Evolutionary conservation across 2,113 vertebrate species (phyloP), one percentile per base, ranked within the genome.

Genomic region (Atherinomorus stipes): DNA sequence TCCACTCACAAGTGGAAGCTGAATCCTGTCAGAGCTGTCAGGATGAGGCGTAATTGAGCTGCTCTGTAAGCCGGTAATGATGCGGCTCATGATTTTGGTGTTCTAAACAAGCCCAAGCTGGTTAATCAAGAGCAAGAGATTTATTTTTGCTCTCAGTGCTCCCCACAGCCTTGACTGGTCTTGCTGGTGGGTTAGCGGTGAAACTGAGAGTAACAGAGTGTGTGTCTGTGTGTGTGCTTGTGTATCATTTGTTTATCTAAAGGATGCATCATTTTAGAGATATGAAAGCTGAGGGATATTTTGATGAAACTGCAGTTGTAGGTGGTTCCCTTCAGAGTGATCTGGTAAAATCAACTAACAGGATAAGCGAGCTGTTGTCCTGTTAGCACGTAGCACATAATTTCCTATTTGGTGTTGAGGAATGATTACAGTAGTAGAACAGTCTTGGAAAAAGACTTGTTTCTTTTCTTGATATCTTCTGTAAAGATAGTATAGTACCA

Each of bases 21-120:
- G 68, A 63, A 61, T 31, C 45, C 82, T 79, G 85, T 88, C 83
- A 78, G 80, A 73, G 69, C 86, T 83, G 86, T 91, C 80, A 76
- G 40, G 54, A 58, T 61, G 65, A 79, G 53, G 66, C 67, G 40
- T 81, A 74, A 82, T 70, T 75, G 67, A 80, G 77, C 85, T 63
- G 47, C 38, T 25, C 40, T 57, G 28, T 76, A 75, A 85, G 87
- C 68, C 56, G 60, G 26, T 84, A 80, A 87, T 71, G 77, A 83
- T 59, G 70, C 5, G 25, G 74, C 38, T 58, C 51, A 52, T 56
- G 59, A 60, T 45, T 22, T 38, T 26, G 53, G 60, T 69, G 47
- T 71, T 12, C 21, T 19, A 61, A 81, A 78, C 78, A 89, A 71
- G 70, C 72, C 70, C 26, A 7, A 78, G 73, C 64, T 47, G 64